Evolutionary conservation across 2,797 vertebrate species (phyloP).

Genomic region (Acrossocheilus fasciatus): DNA sequence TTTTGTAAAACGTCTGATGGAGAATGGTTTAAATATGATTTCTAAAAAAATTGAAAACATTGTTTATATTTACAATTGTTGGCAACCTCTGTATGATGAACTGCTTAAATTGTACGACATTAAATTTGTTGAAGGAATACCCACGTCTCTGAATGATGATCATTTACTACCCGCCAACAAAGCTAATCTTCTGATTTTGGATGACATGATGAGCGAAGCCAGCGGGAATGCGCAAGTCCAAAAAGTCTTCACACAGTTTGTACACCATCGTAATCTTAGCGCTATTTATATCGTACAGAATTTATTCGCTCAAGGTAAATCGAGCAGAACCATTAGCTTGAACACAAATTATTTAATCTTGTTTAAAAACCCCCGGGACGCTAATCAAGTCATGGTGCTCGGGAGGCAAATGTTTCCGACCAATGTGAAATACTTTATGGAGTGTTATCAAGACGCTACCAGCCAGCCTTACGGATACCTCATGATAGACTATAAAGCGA

Average conservation of each 20-base stretch:
- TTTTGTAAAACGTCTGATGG: neutral
- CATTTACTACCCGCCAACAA: neutral
- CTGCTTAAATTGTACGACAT: no score
- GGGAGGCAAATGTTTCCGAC: no score
- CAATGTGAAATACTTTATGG: no score
- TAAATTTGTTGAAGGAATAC: no score
- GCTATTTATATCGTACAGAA: neutral
- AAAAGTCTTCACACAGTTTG: neutral
- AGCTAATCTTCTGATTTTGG: neutral
- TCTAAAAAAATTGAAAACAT: no score
- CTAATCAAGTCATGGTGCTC: no score
- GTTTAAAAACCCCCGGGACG: no score
- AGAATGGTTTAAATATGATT: neutral
- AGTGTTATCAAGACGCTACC: neutral
- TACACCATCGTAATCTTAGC: neutral
- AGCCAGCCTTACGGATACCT: neutral
- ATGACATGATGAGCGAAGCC: neutral
- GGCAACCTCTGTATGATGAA: no score
- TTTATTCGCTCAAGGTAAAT: neutral
- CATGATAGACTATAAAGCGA: slow-evolving; percentile 1
- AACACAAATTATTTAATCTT: no score
- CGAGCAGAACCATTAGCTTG: no score
- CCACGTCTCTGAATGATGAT: neutral
- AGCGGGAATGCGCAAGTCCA: neutral
- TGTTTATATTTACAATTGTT: no score